Conservation (phyloP, 2,888 invertebrate species). For the Chaitophorus viminalis region DNA sequence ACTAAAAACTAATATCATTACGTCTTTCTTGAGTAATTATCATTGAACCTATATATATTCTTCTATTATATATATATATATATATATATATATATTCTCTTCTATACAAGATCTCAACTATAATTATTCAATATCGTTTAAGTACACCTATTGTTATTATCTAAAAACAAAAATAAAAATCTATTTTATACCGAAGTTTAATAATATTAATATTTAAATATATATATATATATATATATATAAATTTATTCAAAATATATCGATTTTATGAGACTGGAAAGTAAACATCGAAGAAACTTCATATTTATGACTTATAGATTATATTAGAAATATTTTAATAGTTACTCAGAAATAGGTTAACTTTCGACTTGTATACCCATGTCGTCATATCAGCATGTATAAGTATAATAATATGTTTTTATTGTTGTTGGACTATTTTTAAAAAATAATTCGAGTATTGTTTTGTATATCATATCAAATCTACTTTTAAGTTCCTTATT, state of each 20-base stretch:
- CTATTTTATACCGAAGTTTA: too few species aligned
- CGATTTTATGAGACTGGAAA: background rate
- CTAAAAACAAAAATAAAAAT: too few species aligned
- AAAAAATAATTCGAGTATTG: background rate
- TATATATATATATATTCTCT: background rate
- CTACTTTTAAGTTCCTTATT: background rate
- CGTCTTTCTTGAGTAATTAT: background rate
- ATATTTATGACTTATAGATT: background rate
- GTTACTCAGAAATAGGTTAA: slow-evolving; percentile 1
- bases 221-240: too few species aligned
- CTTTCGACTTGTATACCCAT: background rate
- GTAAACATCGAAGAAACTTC: background rate
- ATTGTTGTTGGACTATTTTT: slow-evolving; percentile 1
- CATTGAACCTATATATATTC: background rate
- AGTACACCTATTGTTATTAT: background rate
- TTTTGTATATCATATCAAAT: background rate
- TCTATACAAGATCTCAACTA: background rate
- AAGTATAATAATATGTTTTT: too few species aligned
- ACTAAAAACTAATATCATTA: background rate
- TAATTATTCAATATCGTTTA: background rate
- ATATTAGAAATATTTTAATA: background rate
- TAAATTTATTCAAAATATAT: too few species aligned
- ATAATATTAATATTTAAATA: background rate
- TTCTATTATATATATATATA: background rate
- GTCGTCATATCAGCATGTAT: background rate